Evolutionary conservation across 2,797 vertebrate species (phyloP).

Genomic region (Cossypha caffra): DNA sequence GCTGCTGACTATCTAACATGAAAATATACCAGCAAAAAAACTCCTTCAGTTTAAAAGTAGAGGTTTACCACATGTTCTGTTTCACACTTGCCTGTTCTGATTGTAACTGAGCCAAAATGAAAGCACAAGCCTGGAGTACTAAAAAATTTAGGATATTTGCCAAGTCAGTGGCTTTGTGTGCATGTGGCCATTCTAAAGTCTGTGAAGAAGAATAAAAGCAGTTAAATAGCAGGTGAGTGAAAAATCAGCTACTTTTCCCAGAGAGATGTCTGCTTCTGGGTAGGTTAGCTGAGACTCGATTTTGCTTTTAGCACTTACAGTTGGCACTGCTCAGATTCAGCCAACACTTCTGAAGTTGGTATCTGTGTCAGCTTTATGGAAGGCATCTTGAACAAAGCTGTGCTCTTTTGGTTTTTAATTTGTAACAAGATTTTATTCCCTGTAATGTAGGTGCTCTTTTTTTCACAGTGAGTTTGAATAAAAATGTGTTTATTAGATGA

Average conservation of each 20-base stretch:
- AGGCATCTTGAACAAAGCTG: not conserved
- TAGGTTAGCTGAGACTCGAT: not conserved
- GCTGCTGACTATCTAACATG: not conserved
- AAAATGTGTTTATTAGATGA: not conserved
- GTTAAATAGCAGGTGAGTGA: not conserved
- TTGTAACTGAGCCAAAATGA: not conserved
- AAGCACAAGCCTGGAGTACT: not conserved
- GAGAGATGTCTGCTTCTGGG: not conserved
- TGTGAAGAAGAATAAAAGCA: not conserved
- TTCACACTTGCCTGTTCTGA: not conserved
- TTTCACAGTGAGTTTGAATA: not conserved
- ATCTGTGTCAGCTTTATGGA: not conserved
- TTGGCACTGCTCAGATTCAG: not conserved
- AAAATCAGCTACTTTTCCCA: not conserved
- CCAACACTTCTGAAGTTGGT: not conserved
- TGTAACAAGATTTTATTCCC: not conserved
- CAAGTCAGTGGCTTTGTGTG: not conserved
- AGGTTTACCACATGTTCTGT: not conserved
- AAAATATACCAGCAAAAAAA: not conserved
- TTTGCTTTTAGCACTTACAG: not conserved
- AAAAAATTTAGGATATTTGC: not conserved
- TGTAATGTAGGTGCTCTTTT: not conserved
- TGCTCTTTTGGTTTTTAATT: not conserved
- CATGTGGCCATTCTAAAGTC: not conserved
- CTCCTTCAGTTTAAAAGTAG: not conserved